Evolutionary conservation across 2,797 vertebrate genomes (phyloP).

Genomic region (Myiotriccus ornatus): DNA sequence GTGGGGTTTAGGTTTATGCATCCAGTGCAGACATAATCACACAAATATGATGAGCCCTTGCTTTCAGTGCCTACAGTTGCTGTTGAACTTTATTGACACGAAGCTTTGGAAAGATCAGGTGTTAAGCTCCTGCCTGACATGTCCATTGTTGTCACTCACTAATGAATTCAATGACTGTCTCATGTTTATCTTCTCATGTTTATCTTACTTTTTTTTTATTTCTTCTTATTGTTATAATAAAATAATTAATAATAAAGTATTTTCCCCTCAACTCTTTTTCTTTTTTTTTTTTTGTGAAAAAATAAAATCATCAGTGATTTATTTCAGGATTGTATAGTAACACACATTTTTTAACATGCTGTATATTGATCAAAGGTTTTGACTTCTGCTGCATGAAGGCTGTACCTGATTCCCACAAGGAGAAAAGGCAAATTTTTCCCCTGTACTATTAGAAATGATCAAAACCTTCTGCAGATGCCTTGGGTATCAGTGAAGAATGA

Average conservation of each 20-base stretch:
- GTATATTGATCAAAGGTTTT: constrained; percentile 27
- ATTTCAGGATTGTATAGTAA: neutral
- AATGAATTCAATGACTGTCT: neutral
- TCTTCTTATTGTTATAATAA: neutral
- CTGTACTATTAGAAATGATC: constrained; percentile 9
- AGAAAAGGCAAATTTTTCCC: constrained; percentile 10
- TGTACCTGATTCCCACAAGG: neutral
- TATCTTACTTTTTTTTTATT: neutral
- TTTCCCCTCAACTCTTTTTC: neutral
- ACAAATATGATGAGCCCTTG: neutral
- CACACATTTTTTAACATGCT: neutral
- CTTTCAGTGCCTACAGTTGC: constrained; percentile 3
- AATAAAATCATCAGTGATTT: neutral
- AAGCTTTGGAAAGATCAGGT: neutral
- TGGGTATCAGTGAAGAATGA: neutral
- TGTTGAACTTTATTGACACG: neutral
- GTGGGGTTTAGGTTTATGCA: neutral
- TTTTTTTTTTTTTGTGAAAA: neutral
- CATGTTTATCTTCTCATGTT: neutral
- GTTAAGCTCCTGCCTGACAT: neutral
- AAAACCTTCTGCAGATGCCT: constrained; percentile 21
- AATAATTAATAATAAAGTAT: neutral
- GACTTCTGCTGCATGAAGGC: neutral
- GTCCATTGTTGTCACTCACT: neutral
- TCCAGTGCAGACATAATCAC: neutral